Evolutionary conservation across 2,113 vertebrate species (phyloP).

Genomic region (Podiceps cristatus): DNA sequence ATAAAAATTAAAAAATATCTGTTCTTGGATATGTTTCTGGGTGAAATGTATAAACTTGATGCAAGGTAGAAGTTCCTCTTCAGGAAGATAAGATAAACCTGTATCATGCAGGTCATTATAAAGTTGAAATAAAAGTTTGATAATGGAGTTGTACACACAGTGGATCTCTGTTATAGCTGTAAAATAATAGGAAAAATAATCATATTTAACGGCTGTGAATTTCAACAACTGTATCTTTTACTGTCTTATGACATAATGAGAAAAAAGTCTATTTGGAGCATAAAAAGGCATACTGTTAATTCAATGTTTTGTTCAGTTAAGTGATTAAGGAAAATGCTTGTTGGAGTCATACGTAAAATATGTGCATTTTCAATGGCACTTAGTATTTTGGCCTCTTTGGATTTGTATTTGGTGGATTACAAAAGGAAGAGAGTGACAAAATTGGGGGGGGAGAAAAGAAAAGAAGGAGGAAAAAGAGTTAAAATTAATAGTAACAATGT

Average conservation of each 20-base stretch:
- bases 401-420: neutral
- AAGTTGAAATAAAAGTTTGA: neutral
- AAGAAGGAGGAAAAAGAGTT: neutral
- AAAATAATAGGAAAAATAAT: neutral
- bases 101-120: neutral
- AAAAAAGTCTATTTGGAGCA: neutral
- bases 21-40: neutral
- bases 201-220: neutral
- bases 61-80: neutral
- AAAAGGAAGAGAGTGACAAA: neutral
- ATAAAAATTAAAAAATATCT: neutral
- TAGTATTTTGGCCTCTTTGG: neutral
- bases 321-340: neutral
- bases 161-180: neutral
- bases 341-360: neutral
- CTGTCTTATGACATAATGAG: neutral
- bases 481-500: neutral
- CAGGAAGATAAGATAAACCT: neutral
- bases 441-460: fast-evolving
- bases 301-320: neutral
- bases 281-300: neutral
- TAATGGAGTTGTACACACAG: neutral
- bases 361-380: neutral
- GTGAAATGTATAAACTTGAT: neutral
- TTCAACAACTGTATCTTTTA: neutral